phyloP scores from a whole-genome alignment of 1,140 invertebrate genomes.

The Cylas formicarius region DNA sequence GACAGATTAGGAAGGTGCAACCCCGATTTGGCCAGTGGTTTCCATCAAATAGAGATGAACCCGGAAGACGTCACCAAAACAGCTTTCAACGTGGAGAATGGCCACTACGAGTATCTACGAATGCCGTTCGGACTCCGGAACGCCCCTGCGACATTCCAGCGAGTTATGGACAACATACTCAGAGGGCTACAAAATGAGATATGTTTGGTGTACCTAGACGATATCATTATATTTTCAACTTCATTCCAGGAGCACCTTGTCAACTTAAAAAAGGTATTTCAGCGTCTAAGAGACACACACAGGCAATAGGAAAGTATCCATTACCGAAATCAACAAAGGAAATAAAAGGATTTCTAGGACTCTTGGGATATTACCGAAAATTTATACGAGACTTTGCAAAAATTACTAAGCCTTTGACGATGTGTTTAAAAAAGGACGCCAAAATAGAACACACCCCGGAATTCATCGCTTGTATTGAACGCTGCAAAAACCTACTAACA shows the following conservation, averaged over 20 bases:
- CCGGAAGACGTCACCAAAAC: constrained; percentile 8
- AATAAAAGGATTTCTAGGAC: constrained; percentile 13
- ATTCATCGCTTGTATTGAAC: constrained; percentile 12
- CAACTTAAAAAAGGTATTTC: neutral
- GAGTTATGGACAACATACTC: constrained; percentile 28
- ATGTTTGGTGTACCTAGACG: constrained; percentile 13
- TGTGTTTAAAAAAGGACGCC: constrained; percentile 11
- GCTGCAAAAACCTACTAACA: constrained; percentile 21
- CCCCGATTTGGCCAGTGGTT: constrained; percentile 32
- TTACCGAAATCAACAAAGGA: constrained; percentile 12
- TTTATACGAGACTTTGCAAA: constrained; percentile 23
- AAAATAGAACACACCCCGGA: constrained; percentile 10
- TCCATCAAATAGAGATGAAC: constrained; percentile 7
- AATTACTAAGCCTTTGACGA: constrained; percentile 24
- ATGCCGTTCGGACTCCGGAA: constrained; percentile 42
- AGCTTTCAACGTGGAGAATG: constrained; percentile 8
- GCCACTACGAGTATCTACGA: constrained; percentile 32
- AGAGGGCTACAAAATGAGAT: constrained; percentile 10
- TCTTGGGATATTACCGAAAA: constrained; percentile 13
- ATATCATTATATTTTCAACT: constrained; percentile 8
- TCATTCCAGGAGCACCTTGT: constrained; percentile 9
- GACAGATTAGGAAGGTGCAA: constrained; percentile 35
- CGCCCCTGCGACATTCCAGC: constrained; percentile 35
- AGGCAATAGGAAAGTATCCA: constrained; percentile 3
- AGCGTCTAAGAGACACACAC: neutral